These are phyloP conservation scores for Hypercompe scribonia DNA, from an alignment of 2,888 invertebrate species.

Conservation along the genomic window DNA sequence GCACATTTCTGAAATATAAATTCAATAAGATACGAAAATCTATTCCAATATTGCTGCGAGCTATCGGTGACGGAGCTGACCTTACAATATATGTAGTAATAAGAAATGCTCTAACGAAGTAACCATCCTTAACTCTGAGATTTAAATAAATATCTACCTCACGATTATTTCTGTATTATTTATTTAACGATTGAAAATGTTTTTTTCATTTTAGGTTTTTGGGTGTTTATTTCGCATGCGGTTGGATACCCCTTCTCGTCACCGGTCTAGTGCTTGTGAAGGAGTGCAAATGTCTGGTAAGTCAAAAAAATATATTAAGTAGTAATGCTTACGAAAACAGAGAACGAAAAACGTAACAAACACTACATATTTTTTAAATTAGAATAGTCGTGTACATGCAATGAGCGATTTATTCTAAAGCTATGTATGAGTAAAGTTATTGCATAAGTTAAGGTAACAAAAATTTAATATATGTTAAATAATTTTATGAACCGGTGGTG, in stretches of 20 bases:
- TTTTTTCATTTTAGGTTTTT: conserved; percentile 62
- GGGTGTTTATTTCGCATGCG: conserved; percentile 66
- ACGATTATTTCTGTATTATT: not conserved
- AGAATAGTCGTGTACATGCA: not conserved
- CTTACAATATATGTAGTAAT: not conserved
- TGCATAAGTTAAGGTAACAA: no score
- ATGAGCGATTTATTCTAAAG: not conserved
- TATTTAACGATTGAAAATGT: not conserved
- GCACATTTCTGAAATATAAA: not conserved
- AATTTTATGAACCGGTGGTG: not conserved
- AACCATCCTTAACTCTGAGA: not conserved
- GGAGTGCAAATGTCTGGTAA: conserved; percentile 80
- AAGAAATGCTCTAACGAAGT: not conserved
- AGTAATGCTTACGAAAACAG: not conserved
- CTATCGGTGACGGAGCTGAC: not conserved
- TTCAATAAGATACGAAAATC: not conserved
- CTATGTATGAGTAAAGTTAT: no score
- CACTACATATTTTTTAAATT: not conserved
- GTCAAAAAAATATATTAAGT: conserved; percentile 10
- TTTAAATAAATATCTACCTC: not conserved
- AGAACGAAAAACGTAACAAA: not conserved
- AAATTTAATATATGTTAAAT: not conserved
- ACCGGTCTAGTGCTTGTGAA: conserved; percentile 74
- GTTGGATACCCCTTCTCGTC: conserved; percentile 63
- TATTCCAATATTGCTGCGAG: not conserved